Percentiles rank a stretch among this genome's conserved stretches.
Evolutionary conservation across 1,140 invertebrate species (phyloP).

Genomic region (Scaptomyza montana): DNA sequence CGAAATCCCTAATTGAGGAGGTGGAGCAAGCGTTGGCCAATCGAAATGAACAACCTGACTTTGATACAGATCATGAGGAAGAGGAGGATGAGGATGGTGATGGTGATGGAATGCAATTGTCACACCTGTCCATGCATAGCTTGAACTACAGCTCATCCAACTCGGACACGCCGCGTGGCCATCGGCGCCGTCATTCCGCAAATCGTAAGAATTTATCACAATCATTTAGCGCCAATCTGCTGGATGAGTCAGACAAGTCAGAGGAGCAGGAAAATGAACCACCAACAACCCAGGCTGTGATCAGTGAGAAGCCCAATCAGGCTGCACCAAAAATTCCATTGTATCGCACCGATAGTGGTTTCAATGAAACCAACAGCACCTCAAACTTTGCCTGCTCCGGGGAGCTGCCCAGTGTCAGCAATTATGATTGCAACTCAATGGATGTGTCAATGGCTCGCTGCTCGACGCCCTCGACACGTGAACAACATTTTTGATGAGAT

Average conservation of each 20-base stretch:
- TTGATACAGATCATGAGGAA: constrained; percentile 32
- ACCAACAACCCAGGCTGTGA: not conserved
- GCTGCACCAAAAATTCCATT: constrained; percentile 36
- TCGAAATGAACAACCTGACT: constrained; percentile 25
- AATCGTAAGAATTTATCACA: constrained; percentile 78
- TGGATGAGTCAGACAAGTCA: constrained; percentile 33
- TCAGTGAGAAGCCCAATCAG: not conserved
- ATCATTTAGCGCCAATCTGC: constrained; percentile 69
- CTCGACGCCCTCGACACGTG: constrained; percentile 72
- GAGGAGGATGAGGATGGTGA: constrained; percentile 34
- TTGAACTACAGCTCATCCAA: constrained; percentile 78
- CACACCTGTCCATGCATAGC: constrained; percentile 28
- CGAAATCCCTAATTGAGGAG: constrained; percentile 18
- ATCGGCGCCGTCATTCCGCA: constrained; percentile 7
- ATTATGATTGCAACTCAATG: constrained; percentile 21
- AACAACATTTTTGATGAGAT: constrained; percentile 26
- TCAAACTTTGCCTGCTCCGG: constrained; percentile 66
- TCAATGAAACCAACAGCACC: constrained; percentile 72
- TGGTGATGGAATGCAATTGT: constrained; percentile 69
- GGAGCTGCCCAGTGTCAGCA: constrained; percentile 34
- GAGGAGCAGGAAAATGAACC: not conserved
- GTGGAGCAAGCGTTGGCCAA: no score
- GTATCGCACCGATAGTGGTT: constrained; percentile 79
- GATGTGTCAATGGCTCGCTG: constrained; percentile 73
- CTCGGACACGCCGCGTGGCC: constrained; percentile 72